These are phyloP conservation scores for Drosophila tani DNA, from an alignment of 1,140 invertebrate genomes.

Conservation along the genomic window DNA sequence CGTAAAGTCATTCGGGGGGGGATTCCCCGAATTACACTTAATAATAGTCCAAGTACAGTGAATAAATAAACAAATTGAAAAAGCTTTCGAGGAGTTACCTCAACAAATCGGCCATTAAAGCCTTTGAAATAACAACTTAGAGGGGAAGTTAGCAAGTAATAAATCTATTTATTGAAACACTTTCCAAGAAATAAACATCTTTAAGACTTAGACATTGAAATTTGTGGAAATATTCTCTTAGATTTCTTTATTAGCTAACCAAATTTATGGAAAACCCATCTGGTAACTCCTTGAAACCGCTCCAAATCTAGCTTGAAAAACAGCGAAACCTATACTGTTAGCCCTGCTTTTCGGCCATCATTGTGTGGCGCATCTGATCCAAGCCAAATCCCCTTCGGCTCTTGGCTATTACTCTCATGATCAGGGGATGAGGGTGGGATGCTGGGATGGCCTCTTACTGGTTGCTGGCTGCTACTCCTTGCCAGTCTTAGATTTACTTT, in stretches of 20 bases:
- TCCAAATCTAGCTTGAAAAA: conserved; percentile 11
- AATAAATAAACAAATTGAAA: conserved; percentile 30
- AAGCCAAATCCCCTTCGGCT: conserved; percentile 40
- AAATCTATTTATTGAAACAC: too few species aligned
- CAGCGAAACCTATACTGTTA: conserved; percentile 17
- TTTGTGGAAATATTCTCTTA: not conserved
- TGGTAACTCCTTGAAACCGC: not conserved
- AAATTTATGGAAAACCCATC: not conserved
- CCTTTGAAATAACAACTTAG: not conserved
- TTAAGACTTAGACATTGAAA: not conserved
- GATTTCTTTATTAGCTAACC: not conserved
- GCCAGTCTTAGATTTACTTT: conserved; percentile 66
- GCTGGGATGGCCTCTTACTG: not conserved
- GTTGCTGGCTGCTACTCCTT: conserved; percentile 12
- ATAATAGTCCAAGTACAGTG: conserved; percentile 18
- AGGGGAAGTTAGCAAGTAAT: not conserved
- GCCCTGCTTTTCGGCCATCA: conserved; percentile 5
- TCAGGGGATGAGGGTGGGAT: conserved; percentile 2
- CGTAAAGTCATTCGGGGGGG: conserved; percentile 20
- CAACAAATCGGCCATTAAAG: not conserved
- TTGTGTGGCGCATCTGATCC: conserved; percentile 40
- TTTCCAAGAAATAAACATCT: too few species aligned
- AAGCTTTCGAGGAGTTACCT: not conserved
- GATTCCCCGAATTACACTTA: conserved; percentile 16
- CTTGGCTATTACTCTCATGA: conserved; percentile 41